phyloP scores from a whole-genome alignment of 1,140 invertebrate species.

The Drosophila grimshawi region DNA sequence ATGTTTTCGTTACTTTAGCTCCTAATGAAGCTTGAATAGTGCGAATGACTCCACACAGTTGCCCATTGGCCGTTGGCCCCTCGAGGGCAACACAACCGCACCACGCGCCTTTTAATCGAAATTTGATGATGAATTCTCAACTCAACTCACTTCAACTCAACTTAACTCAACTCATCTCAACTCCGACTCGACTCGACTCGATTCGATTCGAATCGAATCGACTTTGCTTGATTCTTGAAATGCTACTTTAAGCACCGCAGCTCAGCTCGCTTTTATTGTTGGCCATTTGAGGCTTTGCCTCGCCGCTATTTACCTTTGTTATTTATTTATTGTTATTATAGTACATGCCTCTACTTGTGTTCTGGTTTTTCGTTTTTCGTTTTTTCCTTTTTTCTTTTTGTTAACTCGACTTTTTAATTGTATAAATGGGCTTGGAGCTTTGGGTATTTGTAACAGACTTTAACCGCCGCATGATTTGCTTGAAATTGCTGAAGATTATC shows the following conservation, averaged over 20 bases:
- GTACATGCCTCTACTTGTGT: constrained; percentile 64
- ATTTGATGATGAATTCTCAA: constrained; percentile 80
- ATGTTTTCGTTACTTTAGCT: constrained; percentile 82
- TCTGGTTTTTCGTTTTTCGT: constrained; percentile 49
- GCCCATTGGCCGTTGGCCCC: constrained; percentile 40
- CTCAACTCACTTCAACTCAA: constrained; percentile 26
- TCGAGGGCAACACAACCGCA: constrained; percentile 41
- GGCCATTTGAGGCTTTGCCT: constrained; percentile 53
- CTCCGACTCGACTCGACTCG: constrained; percentile 29
- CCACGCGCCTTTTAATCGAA: constrained; percentile 81
- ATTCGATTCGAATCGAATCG: constrained; percentile 15
- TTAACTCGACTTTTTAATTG: constrained; percentile 60
- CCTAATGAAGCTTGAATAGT: constrained; percentile 82
- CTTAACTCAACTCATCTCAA: constrained; percentile 33
- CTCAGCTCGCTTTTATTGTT: constrained; percentile 55
- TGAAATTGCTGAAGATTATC: constrained; percentile 39
- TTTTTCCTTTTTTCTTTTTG: constrained; percentile 8
- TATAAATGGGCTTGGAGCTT: constrained; percentile 64
- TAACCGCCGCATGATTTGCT: constrained; percentile 35
- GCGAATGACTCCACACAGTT: constrained; percentile 74
- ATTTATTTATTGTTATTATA: constrained; percentile 81
- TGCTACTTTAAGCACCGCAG: constrained; percentile 42
- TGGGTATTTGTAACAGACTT: constrained; percentile 31
- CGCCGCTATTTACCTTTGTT: constrained; percentile 78
- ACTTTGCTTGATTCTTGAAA: constrained; percentile 45